A percentile compares a stretch with the other conserved stretches of the same genome.
phyloP scores from a whole-genome alignment of 2,888 invertebrate species.

The Eupelmus urozonus region DNA sequence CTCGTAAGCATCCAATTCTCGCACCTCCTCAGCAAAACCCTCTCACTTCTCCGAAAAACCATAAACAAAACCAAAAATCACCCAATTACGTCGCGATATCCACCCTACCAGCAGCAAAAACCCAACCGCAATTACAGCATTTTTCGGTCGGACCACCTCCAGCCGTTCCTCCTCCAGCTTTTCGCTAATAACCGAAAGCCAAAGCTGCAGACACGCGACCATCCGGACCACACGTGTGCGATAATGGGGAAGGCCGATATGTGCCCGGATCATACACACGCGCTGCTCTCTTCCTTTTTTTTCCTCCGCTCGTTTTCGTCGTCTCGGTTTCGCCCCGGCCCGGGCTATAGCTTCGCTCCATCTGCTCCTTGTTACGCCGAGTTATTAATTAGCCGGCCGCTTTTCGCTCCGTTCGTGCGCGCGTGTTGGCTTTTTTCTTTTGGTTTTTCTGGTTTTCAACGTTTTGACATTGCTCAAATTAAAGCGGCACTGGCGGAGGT shows the following conservation, averaged over 20 bases:
- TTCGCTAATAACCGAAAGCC: slow-evolving; percentile 54
- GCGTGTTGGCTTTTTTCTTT: slow-evolving; percentile 7
- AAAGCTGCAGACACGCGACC: slow-evolving; percentile 73
- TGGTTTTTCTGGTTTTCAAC: background rate
- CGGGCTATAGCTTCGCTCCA: slow-evolving; percentile 66
- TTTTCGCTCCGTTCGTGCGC: slow-evolving; percentile 62
- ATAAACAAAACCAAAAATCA: slow-evolving; percentile 5
- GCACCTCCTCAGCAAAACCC: background rate
- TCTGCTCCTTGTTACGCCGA: slow-evolving; percentile 74
- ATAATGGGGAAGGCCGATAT: slow-evolving; percentile 67
- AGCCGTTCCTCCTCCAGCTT: slow-evolving; percentile 36
- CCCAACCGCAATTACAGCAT: slow-evolving; percentile 28
- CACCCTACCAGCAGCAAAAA: background rate
- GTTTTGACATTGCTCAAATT: slow-evolving; percentile 48
- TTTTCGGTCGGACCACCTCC: slow-evolving; percentile 10
- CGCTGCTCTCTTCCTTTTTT: slow-evolving; percentile 39
- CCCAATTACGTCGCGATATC: background rate
- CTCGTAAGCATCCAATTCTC: background rate
- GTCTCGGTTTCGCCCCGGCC: slow-evolving; percentile 61
- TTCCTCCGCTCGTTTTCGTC: slow-evolving; percentile 40
- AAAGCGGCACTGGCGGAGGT: background rate
- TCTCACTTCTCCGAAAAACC: background rate
- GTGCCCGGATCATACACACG: slow-evolving; percentile 62
- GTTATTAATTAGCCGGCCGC: slow-evolving; percentile 73
- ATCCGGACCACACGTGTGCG: slow-evolving; percentile 75